phyloP scores from a whole-genome alignment of 2,797 vertebrate species.

The Eulemur albifrons region DNA sequence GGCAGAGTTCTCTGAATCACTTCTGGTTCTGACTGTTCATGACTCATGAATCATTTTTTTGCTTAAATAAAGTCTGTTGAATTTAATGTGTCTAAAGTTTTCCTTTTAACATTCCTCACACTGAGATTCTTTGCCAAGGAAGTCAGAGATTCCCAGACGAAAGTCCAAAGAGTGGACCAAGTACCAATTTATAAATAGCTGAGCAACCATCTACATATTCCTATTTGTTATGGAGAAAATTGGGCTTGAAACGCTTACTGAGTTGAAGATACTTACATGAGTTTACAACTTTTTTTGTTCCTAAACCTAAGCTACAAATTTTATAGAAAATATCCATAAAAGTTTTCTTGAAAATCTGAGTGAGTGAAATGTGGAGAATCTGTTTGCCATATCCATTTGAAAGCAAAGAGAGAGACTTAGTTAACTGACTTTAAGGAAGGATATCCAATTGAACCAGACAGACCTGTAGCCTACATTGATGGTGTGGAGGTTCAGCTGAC shows the following conservation, averaged over 20 bases:
- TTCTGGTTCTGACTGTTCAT: not conserved
- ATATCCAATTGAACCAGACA: not conserved
- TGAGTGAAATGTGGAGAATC: not conserved
- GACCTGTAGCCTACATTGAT: not conserved
- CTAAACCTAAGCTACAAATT: not conserved
- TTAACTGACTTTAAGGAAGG: not conserved
- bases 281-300: not conserved
- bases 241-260: not conserved
- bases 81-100: not conserved
- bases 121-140: not conserved
- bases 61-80: not conserved
- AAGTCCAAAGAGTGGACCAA: not conserved
- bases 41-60: not conserved
- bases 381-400: not conserved
- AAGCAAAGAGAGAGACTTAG: not conserved
- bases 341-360: not conserved
- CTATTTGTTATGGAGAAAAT: not conserved
- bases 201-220: not conserved
- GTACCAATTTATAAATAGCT: not conserved
- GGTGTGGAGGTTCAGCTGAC: not conserved
- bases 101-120: not conserved
- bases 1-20: not conserved
- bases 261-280: not conserved
- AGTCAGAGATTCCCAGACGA: not conserved
- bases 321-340: not conserved